A percentile compares a stretch with the other conserved stretches of the same genome.
Conservation (phyloP, 2,797 vertebrate species). For the Sebastes flavidus region DNA sequence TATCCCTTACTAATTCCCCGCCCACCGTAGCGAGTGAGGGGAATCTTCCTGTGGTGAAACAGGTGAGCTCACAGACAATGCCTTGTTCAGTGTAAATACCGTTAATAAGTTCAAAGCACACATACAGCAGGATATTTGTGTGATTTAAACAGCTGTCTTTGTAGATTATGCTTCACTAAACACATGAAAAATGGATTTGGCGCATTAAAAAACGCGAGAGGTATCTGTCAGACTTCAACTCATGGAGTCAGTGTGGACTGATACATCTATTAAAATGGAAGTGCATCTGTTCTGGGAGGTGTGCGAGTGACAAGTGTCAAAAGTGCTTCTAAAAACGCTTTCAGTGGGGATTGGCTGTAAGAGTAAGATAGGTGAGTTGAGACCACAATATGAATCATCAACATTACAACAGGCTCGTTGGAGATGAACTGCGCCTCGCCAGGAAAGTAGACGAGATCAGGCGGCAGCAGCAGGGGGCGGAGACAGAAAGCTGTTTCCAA, state of each 20-base stretch:
- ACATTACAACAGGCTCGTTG: not conserved
- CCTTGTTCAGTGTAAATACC: not conserved
- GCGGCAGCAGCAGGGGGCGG: too few species aligned
- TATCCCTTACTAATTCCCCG: not conserved
- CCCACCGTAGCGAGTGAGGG: not conserved
- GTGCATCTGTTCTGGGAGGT: not conserved
- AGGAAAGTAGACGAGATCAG: too few species aligned
- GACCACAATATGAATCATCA: not conserved
- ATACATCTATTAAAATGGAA: not conserved
- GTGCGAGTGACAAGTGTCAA: not conserved
- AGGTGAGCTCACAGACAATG: too few species aligned
- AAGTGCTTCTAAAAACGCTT: not conserved
- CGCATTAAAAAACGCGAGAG: too few species aligned
- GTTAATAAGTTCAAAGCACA: not conserved
- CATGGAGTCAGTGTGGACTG: too few species aligned
- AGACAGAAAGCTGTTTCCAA: not conserved
- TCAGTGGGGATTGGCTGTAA: not conserved
- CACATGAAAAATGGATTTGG: too few species aligned
- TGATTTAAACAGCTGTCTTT: not conserved
- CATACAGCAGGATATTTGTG: not conserved
- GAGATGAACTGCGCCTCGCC: too few species aligned
- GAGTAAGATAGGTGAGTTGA: not conserved
- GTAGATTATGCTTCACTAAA: not conserved
- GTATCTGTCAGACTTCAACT: too few species aligned
- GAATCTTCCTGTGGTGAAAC: too few species aligned